A percentile compares a stretch with the other conserved stretches of the same genome.
Evolutionary conservation across 2,113 vertebrate species (phyloP).

Genomic region (Rhagologus leucostigma): DNA sequence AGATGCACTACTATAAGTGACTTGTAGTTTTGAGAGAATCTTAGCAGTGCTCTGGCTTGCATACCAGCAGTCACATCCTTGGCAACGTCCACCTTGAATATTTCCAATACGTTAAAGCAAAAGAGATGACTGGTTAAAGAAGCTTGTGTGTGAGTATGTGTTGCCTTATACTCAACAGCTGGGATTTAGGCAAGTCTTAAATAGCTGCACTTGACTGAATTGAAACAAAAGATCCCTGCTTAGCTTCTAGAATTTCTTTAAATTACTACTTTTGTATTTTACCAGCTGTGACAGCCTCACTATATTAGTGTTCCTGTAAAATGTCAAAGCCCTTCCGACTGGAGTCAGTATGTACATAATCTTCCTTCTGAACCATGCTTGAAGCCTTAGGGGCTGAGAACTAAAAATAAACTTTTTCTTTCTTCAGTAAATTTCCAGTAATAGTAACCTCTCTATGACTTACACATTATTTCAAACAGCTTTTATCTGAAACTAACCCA

Average conservation of each 20-base stretch:
- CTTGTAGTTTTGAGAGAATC: neutral
- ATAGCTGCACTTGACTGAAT: neutral
- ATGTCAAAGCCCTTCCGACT: neutral
- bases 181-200: neutral
- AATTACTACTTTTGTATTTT: slow-evolving; percentile 33
- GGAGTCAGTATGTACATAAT: slow-evolving; percentile 13
- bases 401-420: slow-evolving; percentile 14
- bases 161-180: neutral
- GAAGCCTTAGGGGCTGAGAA: neutral
- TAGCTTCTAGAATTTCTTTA: neutral
- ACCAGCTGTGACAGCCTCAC: neutral
- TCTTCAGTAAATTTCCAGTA: neutral
- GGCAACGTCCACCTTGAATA: neutral
- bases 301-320: slow-evolving; percentile 23
- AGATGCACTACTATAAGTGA: neutral
- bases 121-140: neutral
- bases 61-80: neutral
- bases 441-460: neutral
- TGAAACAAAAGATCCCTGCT: neutral
- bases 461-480: neutral
- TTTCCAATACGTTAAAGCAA: neutral
- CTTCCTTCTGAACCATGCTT: neutral
- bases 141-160: neutral
- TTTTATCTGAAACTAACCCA: neutral
- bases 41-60: neutral